Evolutionary conservation across 1,140 invertebrate genomes (phyloP), one percentile per base, ranked within the genome.

Genomic region (Sipha flava): DNA sequence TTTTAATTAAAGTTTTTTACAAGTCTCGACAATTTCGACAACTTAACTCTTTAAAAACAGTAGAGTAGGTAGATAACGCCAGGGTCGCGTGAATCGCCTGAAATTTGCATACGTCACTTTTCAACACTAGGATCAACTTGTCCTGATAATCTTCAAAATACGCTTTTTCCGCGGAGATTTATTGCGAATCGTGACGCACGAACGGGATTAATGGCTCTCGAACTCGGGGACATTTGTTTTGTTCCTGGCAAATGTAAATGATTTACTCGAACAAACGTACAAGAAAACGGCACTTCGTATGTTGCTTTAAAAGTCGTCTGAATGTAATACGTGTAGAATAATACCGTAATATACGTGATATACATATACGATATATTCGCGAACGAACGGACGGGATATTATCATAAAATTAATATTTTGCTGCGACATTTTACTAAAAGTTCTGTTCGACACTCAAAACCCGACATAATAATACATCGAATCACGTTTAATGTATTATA

Each of bases 1-100:
- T 77, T 77, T 77, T 77, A 77, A 77, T 77, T 77, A 77, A 77
- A 77, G 49, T 77, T 77, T 77, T 77, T 77, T 77, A 57, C 73
- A 57, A 77, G 73, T 77, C 29, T 23, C 49, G 52, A 57, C 73
- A 77, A 43, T 77, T 77, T 77, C 49, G 73, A 77, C 73, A 77
- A 77, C 47, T 77, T 77, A 77, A 77, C 49, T 77, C 52, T 77
- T 77, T 40, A 59, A 59, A 45, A 59, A 57, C 18, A 54, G 52
- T 18, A 57, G 23, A n/a, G 34, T 77, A 59, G 31, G 52, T 29
- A 54, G 6, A 66, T 29, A 31, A 21, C 57, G 16, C 6, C 37
- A 16, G 37, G 21, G 12, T 14, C 49, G 6, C 18, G 34, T 7
- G 29, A 47, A 73, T 52, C 18, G 49, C 34, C 73, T 40, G 59